Base-by-base conservation (phyloP, 2,888 invertebrate genomes). In the Salticus scenicus region DNA sequence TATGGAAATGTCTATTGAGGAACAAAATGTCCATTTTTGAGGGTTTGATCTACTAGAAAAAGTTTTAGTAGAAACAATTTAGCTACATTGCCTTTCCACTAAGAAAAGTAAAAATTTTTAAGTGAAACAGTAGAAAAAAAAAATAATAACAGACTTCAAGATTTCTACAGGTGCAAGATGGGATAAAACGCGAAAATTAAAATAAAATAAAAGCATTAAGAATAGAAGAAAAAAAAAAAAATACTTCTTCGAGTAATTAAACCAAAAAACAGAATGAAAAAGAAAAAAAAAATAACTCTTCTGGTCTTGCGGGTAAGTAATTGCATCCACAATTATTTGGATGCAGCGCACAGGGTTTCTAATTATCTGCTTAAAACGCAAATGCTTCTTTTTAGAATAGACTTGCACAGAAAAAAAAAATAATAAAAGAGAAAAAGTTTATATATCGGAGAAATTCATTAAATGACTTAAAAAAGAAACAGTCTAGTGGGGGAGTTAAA, bases 271-370 rank as follows among this genome's bases (percentile, higher is more conserved):
- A 57, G 24, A 24, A 57, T 57, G 20, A 24, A n/a, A 57, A 57
- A 57, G n/a, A n/a, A 37, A 47, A 57, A 57, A 24, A 24, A 24
- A 17, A 24, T 57, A 57, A 57, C 24, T 57, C 24, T 24, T 24
- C 57, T 57, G 24, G 57, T 57, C 57, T 57, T 57, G 57, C 57
- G 57, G 57, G 57, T 57, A 24, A 24, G 57, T 57, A 57, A 57
- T 57, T 57, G 17, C 57, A 24, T 57, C 17, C 57, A 17, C 5
- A 57, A 57, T 57, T 17, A 57, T 57, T 57, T 57, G 57, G 57
- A 57, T 17, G 57, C 57, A 24, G 17, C 57, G 24, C 24, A 17
- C 57, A 57, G 17, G 42, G 57, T 57, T 37, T 57, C 57, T 57
- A 57, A 57, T 57, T 57, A 57, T 57, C 57, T 57, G 17, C 57